Evolutionary conservation across 2,113 vertebrate species (phyloP).

Genomic region (Chamaea fasciata): DNA sequence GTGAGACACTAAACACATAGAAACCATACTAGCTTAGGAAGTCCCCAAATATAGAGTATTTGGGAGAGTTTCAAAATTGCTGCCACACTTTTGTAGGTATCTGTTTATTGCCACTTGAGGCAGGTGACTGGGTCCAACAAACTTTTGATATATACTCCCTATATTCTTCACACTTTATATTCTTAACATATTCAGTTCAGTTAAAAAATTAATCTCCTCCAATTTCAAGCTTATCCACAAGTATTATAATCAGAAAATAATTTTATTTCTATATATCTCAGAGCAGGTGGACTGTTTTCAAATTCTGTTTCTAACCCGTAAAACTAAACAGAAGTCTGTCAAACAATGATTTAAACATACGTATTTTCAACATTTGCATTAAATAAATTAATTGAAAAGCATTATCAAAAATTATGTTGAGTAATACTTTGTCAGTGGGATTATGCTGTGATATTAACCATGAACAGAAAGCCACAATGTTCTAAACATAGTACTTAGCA

Average conservation of each 20-base stretch:
- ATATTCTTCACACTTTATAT: not conserved
- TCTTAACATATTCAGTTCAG: not conserved
- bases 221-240: not conserved
- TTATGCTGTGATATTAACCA: not conserved
- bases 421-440: not conserved
- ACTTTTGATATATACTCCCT: not conserved
- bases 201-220: not conserved
- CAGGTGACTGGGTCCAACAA: not conserved
- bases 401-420: not conserved
- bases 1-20: not conserved
- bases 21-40: not conserved
- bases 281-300: not conserved
- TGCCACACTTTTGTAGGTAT: not conserved
- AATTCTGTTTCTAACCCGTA: not conserved
- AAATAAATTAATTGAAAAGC: not conserved
- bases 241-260: not conserved
- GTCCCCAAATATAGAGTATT: not conserved
- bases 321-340: not conserved
- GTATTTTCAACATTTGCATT: not conserved
- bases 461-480: not conserved
- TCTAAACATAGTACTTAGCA: not conserved
- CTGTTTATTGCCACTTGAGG: not conserved
- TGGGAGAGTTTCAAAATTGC: not conserved
- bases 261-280: not conserved
- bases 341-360: not conserved